These are phyloP conservation scores for Melangyna quadrimaculata DNA, from an alignment of 2,888 invertebrate genomes.

Conservation along the genomic window DNA sequence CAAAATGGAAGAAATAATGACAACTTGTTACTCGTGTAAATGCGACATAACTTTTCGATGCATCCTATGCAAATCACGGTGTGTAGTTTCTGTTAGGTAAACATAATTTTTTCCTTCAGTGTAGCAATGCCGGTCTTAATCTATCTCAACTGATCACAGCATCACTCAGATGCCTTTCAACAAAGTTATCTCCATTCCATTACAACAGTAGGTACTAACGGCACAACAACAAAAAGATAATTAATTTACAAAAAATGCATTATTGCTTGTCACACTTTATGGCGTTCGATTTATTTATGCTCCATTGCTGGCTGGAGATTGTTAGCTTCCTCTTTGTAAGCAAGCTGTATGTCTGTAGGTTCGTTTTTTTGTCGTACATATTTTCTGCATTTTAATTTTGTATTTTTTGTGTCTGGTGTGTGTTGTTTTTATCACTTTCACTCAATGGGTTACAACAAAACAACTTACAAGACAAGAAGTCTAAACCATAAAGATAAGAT, in stretches of 20 bases:
- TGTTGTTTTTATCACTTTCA: constrained; percentile 51
- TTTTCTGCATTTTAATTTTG: constrained; percentile 27
- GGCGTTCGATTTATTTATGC: constrained; percentile 65
- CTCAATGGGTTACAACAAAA: constrained; percentile 62
- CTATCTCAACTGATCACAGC: constrained; percentile 4
- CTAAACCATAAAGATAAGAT: not conserved
- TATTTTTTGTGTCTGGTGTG: not conserved
- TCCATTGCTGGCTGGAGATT: constrained; percentile 55
- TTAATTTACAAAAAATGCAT: constrained; percentile 66
- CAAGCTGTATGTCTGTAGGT: not conserved
- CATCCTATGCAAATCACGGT: too few species aligned
- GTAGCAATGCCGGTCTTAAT: not conserved
- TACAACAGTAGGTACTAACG: constrained; percentile 51
- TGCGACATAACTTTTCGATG: too few species aligned
- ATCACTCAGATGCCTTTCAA: constrained; percentile 55
- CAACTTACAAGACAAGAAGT: constrained; percentile 11
- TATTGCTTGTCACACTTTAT: constrained; percentile 65
- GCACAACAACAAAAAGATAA: constrained; percentile 43
- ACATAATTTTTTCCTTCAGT: not conserved
- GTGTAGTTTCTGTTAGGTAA: too few species aligned
- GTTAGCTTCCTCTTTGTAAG: constrained; percentile 54
- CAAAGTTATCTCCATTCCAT: constrained; percentile 60
- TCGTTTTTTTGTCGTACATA: constrained; percentile 14
- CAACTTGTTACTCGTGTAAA: too few species aligned
- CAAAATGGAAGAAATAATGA: too few species aligned